Conservation (phyloP, 1,140 invertebrate species). For the Drosophila eugracilis region DNA sequence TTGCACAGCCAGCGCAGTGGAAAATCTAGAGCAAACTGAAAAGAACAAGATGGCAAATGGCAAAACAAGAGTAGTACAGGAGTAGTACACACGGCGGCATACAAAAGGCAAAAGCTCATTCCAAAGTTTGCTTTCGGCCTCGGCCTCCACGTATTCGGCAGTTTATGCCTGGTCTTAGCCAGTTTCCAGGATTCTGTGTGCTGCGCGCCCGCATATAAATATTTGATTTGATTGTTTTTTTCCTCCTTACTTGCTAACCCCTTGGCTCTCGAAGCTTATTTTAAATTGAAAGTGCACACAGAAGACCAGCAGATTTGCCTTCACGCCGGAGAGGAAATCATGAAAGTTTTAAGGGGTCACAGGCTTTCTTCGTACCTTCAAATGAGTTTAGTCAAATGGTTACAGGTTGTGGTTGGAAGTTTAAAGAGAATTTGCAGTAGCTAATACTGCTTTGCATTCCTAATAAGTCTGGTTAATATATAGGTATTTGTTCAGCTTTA, state of each 20-base stretch:
- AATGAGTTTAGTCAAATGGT: conserved; percentile 14
- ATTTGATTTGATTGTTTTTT: conserved; percentile 75
- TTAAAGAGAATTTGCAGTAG: conserved; percentile 3
- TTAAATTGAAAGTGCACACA: conserved; percentile 46
- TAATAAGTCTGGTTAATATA: too few relatives aligned
- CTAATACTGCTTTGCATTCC: too few relatives aligned
- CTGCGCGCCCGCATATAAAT: conserved; percentile 71
- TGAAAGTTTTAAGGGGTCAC: conserved; percentile 2
- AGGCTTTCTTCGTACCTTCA: background rate
- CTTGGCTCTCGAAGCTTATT: conserved; percentile 33
- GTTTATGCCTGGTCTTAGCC: conserved; percentile 35
- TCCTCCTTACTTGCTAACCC: conserved; percentile 11
- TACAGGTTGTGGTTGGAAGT: background rate
- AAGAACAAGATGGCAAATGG: conserved; percentile 6
- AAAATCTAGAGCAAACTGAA: conserved; percentile 34
- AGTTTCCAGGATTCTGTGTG: conserved; percentile 50
- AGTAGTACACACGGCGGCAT: background rate
- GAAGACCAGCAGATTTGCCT: conserved; percentile 10
- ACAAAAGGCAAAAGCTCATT: conserved; percentile 36
- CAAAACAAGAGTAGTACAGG: too few relatives aligned
- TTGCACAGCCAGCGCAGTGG: background rate
- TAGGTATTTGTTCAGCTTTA: background rate
- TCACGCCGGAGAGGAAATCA: conserved; percentile 2
- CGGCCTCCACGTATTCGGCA: conserved; percentile 28
- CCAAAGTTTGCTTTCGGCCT: conserved; percentile 32